Evolutionary conservation across 2,888 invertebrate species (phyloP), one percentile per base, ranked within the genome.

Genomic region (Hofmannophila pseudospretella): DNA sequence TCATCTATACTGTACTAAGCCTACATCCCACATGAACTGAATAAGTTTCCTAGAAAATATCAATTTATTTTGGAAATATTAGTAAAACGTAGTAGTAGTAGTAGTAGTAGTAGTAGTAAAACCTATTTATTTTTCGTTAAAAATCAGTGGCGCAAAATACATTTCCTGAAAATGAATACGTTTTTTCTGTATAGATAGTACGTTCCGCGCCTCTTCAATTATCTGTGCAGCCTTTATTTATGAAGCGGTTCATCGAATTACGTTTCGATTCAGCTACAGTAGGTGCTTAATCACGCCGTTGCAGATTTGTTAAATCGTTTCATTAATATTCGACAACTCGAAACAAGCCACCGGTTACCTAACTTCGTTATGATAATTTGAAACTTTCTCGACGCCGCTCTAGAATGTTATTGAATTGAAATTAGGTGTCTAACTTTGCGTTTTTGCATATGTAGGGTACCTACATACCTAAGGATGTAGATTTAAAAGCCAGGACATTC

Each of bases 261-360:
- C 30, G 30, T 14, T 30, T 29, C 13, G 9, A 16, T 16, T 16
- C 29, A n/a, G n/a, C 14, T 30, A 30, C n/a, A 14, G 27, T 27
- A 12, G 27, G 27, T 11, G 12, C 27, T 27, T 20, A 32, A 32
- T 32, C 22, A 32, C 20, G 20, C 14, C 7, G n/a, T 16, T 12
- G 22, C 36, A 16, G 20, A 20, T 32, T 32, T 32, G 20, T 32
- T 20, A 16, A 20, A 20, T 22, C 22, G 20, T 20, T 32, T 20
- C 32, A 32, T 32, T 32, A 32, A 20, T 32, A 32, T 32, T 32
- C 22, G 20, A 7, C 9, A 32, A 22, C n/a, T 20, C 32, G 31
- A 31, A 37, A 32, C 37, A 37, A 37, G 13, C 35, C 22, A 9
- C 29, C 29, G 7, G 31, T 9, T 32, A 11, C 7, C 31, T 11